A percentile compares a stretch with the other conserved stretches of the same genome.
Evolutionary conservation across 2,888 invertebrate species (phyloP).

Genomic region (Temnothorax unifasciatus): DNA sequence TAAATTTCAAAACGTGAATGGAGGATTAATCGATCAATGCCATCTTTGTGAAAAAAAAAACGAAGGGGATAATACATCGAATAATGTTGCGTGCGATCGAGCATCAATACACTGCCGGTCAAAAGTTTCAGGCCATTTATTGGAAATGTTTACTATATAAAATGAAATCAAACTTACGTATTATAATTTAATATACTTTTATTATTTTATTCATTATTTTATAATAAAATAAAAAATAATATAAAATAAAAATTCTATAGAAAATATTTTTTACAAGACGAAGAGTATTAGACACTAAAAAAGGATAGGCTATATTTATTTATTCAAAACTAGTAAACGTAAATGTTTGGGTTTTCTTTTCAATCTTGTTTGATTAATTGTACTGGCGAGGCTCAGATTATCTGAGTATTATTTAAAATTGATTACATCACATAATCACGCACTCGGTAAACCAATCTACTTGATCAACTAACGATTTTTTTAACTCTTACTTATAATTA

Average conservation of each 20-base stretch:
- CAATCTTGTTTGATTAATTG: neutral
- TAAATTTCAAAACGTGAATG: neutral
- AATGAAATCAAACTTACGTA: neutral
- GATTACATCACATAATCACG: conserved; percentile 59
- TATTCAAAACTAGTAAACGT: neutral
- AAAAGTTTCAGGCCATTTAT: neutral
- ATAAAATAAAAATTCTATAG: neutral
- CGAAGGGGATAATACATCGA: neutral
- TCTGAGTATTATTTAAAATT: conserved; percentile 45
- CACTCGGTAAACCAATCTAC: conserved; percentile 51
- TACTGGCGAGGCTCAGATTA: neutral
- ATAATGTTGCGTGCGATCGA: neutral
- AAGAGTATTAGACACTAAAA: neutral
- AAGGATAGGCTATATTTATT: neutral
- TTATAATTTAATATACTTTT: neutral
- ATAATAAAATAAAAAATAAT: neutral
- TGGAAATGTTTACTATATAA: neutral
- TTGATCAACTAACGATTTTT: conserved; percentile 23
- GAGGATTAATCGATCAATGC: neutral
- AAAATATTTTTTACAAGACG: neutral
- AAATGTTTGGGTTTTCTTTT: neutral
- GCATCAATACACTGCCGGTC: neutral
- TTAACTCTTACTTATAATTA: conserved; percentile 61
- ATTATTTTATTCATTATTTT: neutral
- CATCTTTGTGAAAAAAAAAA: neutral